Evolutionary conservation across 2,797 vertebrate species (phyloP).

Genomic region (Macrochelys suwanniensis): DNA sequence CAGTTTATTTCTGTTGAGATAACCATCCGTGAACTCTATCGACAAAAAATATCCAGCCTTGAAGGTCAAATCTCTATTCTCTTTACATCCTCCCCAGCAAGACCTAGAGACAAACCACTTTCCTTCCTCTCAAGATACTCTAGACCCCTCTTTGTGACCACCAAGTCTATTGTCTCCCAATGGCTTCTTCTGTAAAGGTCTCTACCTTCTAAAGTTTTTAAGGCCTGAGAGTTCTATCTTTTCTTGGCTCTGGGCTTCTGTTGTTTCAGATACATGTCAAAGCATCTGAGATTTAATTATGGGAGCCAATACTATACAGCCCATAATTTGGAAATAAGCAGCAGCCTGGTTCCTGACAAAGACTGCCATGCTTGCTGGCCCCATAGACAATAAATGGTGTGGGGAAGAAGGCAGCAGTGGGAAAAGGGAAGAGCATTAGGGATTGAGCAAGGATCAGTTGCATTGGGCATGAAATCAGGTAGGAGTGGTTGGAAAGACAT

Average conservation of each 20-base stretch:
- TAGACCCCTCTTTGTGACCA: not conserved
- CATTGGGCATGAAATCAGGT: not conserved
- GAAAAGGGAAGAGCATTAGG: not conserved
- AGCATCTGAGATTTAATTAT: fast-evolving
- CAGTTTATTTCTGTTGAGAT: constrained; percentile 25
- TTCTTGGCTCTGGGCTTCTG: fast-evolving
- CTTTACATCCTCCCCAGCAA: not conserved
- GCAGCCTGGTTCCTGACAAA: not conserved
- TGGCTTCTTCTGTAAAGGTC: not conserved
- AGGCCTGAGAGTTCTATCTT: not conserved
- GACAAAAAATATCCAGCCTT: not conserved
- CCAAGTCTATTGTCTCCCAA: not conserved
- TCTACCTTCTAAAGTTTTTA: not conserved
- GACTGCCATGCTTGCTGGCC: fast-evolving
- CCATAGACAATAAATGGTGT: not conserved
- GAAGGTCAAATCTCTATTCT: not conserved
- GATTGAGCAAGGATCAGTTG: not conserved
- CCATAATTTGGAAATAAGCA: not conserved
- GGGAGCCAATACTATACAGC: too few species aligned
- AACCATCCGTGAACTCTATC: not conserved
- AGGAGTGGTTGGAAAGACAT: not conserved
- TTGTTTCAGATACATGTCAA: not conserved
- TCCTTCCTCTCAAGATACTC: not conserved
- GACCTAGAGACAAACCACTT: not conserved
- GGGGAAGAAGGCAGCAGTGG: not conserved